Percentiles rank a stretch among this genome's conserved stretches.
Conservation (phyloP, 2,888 invertebrate genomes). For the Calephelis perditalis region DNA sequence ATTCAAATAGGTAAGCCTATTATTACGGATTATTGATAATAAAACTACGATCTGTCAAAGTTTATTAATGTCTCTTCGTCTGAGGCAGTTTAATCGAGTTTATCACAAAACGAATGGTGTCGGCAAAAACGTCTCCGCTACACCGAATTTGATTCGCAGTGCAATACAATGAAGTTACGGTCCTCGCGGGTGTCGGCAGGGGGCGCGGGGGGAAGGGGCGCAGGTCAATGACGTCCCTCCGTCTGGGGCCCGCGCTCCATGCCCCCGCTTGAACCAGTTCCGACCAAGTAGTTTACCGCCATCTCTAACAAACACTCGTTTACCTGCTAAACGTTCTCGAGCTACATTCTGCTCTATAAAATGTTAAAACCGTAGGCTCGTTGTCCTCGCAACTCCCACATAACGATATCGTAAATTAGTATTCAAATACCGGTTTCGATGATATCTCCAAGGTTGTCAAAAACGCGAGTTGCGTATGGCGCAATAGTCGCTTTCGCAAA, state of each 20-base stretch:
- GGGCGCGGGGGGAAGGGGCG: constrained; percentile 39
- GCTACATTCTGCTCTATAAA: constrained; percentile 41
- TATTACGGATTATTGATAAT: constrained; percentile 6
- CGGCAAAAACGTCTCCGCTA: constrained; percentile 49
- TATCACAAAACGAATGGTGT: constrained; percentile 26
- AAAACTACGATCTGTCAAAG: constrained; percentile 24
- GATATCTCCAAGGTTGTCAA: constrained; percentile 37
- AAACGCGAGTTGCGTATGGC: constrained; percentile 40
- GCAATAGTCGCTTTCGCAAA: constrained; percentile 67
- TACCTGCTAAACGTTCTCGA: constrained; percentile 58
- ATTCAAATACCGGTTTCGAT: constrained; percentile 34
- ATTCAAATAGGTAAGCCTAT: background rate
- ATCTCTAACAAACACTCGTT: constrained; percentile 61
- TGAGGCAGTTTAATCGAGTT: constrained; percentile 30
- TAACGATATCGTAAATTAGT: constrained; percentile 29
- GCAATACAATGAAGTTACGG: constrained; percentile 67
- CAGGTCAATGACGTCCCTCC: constrained; percentile 74
- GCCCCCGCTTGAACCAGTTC: constrained; percentile 47
- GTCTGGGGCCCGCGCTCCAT: constrained; percentile 56
- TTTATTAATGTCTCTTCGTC: constrained; percentile 22
- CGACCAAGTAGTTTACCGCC: constrained; percentile 56
- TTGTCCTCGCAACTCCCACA: constrained; percentile 29
- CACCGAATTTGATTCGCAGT: constrained; percentile 63
- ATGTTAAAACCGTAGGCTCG: constrained; percentile 26
- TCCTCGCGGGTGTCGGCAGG: constrained; percentile 55